phyloP scores from a whole-genome alignment of 1,140 invertebrate species.

The Gryon sp. region DNA sequence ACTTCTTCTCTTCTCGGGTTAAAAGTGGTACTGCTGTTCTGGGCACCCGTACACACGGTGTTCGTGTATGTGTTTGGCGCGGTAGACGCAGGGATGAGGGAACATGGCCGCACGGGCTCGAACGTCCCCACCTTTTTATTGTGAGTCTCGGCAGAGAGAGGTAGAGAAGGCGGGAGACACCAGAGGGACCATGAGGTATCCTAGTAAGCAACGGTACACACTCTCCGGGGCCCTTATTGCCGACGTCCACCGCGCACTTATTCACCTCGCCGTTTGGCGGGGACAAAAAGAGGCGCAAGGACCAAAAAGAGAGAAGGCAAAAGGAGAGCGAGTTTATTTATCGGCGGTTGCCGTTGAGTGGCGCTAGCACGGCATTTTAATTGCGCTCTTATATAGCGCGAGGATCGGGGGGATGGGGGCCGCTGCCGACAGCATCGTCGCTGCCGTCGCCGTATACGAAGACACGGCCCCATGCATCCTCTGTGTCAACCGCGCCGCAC shows the following conservation, averaged over 20 bases:
- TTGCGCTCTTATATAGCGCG: constrained; percentile 76
- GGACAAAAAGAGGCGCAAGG: constrained; percentile 62
- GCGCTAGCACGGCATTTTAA: constrained; percentile 80
- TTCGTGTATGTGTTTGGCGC: constrained; percentile 30
- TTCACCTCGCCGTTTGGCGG: constrained; percentile 67
- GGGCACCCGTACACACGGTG: constrained; percentile 34
- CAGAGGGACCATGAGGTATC: constrained; percentile 34
- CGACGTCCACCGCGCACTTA: constrained; percentile 70
- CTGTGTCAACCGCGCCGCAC: constrained; percentile 61
- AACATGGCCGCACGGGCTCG: constrained; percentile 73
- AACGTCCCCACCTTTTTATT: constrained; percentile 79
- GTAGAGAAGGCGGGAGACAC: constrained; percentile 67
- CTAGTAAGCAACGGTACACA: constrained; percentile 30
- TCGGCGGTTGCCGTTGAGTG: constrained; percentile 78
- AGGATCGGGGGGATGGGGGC: constrained; percentile 47
- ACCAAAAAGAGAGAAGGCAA: constrained; percentile 59
- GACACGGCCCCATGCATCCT: constrained; percentile 57
- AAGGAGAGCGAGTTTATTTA: constrained; percentile 76
- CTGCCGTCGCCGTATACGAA: constrained; percentile 21
- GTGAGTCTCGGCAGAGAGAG: constrained; percentile 72
- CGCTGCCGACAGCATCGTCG: constrained; percentile 47
- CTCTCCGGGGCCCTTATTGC: constrained; percentile 46
- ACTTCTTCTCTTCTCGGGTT: neutral
- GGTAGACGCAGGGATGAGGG: constrained; percentile 68
- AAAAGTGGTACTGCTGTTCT: constrained; percentile 11